Evolutionary conservation across 2,797 vertebrate species (phyloP).

Genomic region (Lophius americanus): DNA sequence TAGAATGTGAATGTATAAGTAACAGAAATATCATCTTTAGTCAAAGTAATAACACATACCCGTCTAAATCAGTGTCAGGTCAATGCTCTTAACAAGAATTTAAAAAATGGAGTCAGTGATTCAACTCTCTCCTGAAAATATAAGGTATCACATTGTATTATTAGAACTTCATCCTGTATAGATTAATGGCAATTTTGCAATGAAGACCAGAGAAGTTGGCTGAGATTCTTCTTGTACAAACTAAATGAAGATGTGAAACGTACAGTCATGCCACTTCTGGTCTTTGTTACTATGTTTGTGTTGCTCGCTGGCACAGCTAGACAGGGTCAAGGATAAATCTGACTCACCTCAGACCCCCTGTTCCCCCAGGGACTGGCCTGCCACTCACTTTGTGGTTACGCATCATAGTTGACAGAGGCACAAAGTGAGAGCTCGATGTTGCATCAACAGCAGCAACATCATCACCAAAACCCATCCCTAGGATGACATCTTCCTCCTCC

Average conservation of each 20-base stretch:
- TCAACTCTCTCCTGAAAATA: conserved; percentile 19
- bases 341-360: conserved; percentile 80
- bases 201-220: conserved; percentile 10
- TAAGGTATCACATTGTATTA: conserved; percentile 23
- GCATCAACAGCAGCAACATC: conserved; percentile 78
- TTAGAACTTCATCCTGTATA: conserved; percentile 36
- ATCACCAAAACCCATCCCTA: conserved; percentile 77
- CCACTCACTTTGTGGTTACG: conserved; percentile 79
- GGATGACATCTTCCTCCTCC: conserved; percentile 81
- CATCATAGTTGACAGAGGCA: conserved; percentile 81
- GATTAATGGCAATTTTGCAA: conserved; percentile 18
- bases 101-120: conserved; percentile 20
- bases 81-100: conserved; percentile 24
- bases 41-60: not conserved
- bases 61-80: conserved; percentile 14
- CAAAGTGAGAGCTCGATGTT: conserved; percentile 77
- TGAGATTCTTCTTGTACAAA: conserved; percentile 38
- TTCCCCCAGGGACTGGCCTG: conserved; percentile 72
- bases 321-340: conserved; percentile 76
- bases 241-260: conserved; percentile 73
- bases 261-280: conserved; percentile 65
- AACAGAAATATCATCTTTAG: conserved; percentile 1
- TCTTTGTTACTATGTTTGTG: conserved; percentile 68
- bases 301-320: conserved; percentile 71
- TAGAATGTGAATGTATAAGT: not conserved